These are phyloP conservation scores for Rafetus swinhoei DNA, from an alignment of 2,113 vertebrate genomes.

Conservation along the genomic window DNA sequence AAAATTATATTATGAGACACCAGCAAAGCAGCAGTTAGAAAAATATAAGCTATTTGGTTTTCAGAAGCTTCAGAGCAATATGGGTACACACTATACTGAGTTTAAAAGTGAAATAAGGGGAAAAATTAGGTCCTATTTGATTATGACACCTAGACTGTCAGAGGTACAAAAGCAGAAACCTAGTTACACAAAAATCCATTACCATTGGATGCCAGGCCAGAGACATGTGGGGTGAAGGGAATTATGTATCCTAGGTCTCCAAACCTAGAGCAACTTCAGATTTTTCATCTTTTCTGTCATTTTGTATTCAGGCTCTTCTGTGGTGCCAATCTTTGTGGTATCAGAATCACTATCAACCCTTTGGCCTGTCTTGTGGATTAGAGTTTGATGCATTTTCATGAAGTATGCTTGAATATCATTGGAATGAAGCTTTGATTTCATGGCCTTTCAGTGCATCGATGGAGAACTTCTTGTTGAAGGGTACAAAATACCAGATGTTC, in stretches of 20 bases:
- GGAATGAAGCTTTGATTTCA: background rate
- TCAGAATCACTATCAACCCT: background rate
- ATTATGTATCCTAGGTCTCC: accelerated
- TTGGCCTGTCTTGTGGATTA: accelerated
- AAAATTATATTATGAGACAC: slow-evolving; percentile 20
- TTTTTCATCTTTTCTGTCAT: background rate
- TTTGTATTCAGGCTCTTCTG: accelerated
- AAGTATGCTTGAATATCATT: background rate
- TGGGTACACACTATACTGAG: slow-evolving; percentile 22
- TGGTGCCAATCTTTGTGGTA: accelerated
- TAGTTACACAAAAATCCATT: slow-evolving; percentile 16
- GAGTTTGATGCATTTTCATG: background rate
- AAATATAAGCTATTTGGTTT: slow-evolving; percentile 27
- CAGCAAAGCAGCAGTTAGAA: slow-evolving; percentile 1
- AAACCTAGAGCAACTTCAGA: background rate
- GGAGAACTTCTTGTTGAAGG: background rate
- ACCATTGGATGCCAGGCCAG: background rate
- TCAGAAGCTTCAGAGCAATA: slow-evolving; percentile 49
- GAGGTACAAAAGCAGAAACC: slow-evolving; percentile 25
- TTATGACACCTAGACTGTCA: slow-evolving; percentile 23
- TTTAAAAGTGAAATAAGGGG: slow-evolving; percentile 54
- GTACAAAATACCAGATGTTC: background rate
- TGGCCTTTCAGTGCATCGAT: background rate
- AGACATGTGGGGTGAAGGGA: background rate
- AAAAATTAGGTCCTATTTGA: background rate